Base-by-base conservation (phyloP, 2,888 invertebrate genomes). In the Anodontia alba region DNA sequence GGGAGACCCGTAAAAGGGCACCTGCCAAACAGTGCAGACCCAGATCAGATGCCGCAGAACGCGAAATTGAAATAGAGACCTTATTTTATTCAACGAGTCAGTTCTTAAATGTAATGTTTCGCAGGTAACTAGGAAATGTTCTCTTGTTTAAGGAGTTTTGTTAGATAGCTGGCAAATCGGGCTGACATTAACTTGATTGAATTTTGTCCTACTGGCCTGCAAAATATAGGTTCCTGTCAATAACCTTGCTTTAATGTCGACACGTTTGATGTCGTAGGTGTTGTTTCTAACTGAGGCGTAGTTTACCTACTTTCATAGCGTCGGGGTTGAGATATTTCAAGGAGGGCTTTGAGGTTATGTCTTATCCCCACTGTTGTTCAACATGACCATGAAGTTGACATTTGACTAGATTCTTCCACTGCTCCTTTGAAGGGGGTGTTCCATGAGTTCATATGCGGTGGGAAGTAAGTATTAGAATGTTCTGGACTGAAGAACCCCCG, bases 171-270 rank as follows among this genome's bases (percentile, higher is more conserved):
- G n/a, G n/a, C n/a, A n/a, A n/a, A n/a, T n/a, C n/a, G n/a, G n/a
- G n/a, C n/a, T n/a, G n/a, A n/a, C n/a, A n/a, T n/a, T n/a, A n/a
- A n/a, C n/a, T n/a, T n/a, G n/a, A n/a, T n/a, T n/a, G n/a, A n/a
- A n/a, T n/a, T n/a, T n/a, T n/a, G n/a, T n/a, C n/a, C n/a, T n/a
- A n/a, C n/a, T n/a, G n/a, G n/a, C n/a, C n/a, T n/a, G n/a, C 43
- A 43, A 43, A 12, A 17, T 51, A 51, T 51, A 51, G 10, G 51
- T 51, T n/a, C 51, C 51, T n/a, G 51, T 51, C 51, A 51, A n/a
- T 20, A 51, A 51, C 51, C 51, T 51, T 51, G n/a, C 51, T 51
- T 51, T 51, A n/a, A 51, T n/a, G 10, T 51, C 51, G 51, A n/a
- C 51, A 51, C 51, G 51, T 51, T n/a, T 51, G 8, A 20, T n/a